A percentile compares a stretch with the other conserved stretches of the same genome.
These are phyloP conservation scores for Terrapene triunguis DNA, from an alignment of 2,113 vertebrate species.

Conservation along the genomic window DNA sequence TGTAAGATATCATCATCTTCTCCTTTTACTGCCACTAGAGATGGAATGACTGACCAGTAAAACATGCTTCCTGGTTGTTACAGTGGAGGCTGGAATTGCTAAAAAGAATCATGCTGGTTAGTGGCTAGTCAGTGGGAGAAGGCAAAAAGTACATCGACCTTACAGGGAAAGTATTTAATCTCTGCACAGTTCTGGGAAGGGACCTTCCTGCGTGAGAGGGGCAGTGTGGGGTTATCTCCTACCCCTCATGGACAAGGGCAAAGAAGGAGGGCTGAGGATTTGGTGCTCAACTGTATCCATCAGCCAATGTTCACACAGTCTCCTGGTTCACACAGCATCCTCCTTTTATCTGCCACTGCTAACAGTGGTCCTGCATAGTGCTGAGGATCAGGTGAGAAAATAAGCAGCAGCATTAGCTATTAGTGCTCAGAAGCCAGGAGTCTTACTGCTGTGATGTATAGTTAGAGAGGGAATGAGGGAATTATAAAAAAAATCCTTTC, in stretches of 20 bases:
- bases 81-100: background rate
- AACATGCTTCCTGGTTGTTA: background rate
- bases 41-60: background rate
- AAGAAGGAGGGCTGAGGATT: background rate
- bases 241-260: background rate
- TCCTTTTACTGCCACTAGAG: background rate
- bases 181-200: background rate
- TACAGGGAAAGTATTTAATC: background rate
- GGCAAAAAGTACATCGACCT: background rate
- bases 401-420: background rate
- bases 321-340: background rate
- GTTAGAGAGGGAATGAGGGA: slow-evolving; percentile 9
- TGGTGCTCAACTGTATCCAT: background rate
- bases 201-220: background rate
- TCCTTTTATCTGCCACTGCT: background rate
- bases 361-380: background rate
- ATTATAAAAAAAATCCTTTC: slow-evolving; percentile 22
- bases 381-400: slow-evolving; percentile 8
- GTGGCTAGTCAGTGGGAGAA: background rate
- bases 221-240: background rate
- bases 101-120: background rate
- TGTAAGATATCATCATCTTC: background rate
- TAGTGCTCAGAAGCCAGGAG: slow-evolving; percentile 3
- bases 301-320: background rate
- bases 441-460: slow-evolving; percentile 29